Evolutionary conservation across 2,113 vertebrate species (phyloP), one percentile per base, ranked within the genome.

Genomic region (Macquaria australasica): DNA sequence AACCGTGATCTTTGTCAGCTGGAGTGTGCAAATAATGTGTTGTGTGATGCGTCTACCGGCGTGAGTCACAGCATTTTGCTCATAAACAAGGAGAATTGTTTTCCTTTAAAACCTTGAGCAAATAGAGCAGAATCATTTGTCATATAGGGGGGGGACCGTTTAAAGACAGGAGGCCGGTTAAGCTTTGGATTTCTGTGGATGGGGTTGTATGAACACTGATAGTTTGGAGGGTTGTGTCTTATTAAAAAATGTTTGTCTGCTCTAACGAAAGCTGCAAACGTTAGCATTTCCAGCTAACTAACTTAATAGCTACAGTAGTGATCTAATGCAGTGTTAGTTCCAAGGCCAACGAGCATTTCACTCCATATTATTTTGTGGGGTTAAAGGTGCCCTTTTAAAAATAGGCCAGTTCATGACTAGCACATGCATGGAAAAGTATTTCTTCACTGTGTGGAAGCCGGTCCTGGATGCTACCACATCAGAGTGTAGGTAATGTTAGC

Each of bases 11-110:
- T 23, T 60, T 73, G 84, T 79, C 72, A 77, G 72, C 45, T 68
- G 58, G 41, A 67, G 45, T 56, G 64, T 51, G 73, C 51, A 73
- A 67, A 72, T 77, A 59, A 51, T 25, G 39, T 63, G 59, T 25
- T 37, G 25, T 23, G 43, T 66, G 71, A 77, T 1, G 55, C 20
- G 25, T 84, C 41, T 41, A 39, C 20, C 3, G 21, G 28, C 34
- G 10, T 37, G 8, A 74, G 39, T 71, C 37, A 34, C 55, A 56
- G 37, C 6, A 1, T 59, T 55, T 59, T n/a, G 0, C 28, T 58
- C 10, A 10, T 15, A 2, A 70, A 73, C 14, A 23, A 15, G 8
- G 48, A 45, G 37, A 64, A 25, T 8, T 48, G 16, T 56, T 73
- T 59, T 20, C n/a, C 21, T 31, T 43, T 64, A 23, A 23, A 34